Evolutionary conservation across 2,113 vertebrate genomes (phyloP).

Genomic region (Mirounga angustirostris): DNA sequence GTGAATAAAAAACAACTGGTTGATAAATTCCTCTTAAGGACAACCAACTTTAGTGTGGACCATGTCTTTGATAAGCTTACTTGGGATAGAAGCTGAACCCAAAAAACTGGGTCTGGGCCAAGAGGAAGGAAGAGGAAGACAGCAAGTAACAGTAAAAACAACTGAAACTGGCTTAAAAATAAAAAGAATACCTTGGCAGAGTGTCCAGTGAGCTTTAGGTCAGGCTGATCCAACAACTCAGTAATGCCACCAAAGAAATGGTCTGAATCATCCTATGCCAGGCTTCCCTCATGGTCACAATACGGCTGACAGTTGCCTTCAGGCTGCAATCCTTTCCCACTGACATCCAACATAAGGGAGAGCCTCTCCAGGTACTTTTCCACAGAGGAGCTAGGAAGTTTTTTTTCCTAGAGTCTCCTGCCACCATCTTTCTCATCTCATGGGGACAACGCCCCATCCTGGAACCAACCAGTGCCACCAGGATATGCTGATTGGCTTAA

Average conservation of each 20-base stretch:
- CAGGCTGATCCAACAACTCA: background rate
- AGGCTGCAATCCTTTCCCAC: background rate
- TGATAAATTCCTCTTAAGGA: background rate
- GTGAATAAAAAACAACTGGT: conserved; percentile 2
- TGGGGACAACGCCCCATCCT: background rate
- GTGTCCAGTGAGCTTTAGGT: background rate
- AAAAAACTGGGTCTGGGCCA: background rate
- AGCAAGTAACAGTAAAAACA: background rate
- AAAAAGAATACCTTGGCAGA: background rate
- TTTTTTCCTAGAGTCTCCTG: background rate
- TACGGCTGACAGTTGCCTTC: background rate
- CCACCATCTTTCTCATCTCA: background rate
- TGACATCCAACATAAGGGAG: background rate
- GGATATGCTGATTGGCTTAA: background rate
- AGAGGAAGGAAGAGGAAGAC: background rate
- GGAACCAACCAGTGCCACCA: background rate
- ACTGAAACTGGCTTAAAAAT: background rate
- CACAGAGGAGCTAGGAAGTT: background rate
- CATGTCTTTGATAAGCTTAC: background rate
- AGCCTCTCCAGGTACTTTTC: background rate
- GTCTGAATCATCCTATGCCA: background rate
- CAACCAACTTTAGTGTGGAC: background rate
- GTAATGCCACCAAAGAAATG: background rate
- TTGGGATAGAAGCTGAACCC: background rate
- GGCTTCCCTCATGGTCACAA: background rate